Conservation (phyloP, 2,113 vertebrate species). For the Acrocephalus arundinaceus region DNA sequence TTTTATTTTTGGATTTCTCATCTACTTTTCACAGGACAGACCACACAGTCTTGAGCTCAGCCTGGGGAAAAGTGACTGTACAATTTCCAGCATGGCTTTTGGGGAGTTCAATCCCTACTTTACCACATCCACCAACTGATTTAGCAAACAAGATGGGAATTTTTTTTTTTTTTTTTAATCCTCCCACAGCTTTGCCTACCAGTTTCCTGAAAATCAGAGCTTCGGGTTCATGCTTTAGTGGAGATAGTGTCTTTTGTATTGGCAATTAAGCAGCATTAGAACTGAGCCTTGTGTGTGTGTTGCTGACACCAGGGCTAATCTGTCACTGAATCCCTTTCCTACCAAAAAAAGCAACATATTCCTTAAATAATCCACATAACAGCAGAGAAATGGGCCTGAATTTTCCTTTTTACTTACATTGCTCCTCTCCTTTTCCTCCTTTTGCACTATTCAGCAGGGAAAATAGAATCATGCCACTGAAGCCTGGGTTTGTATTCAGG, state of each 20-base stretch:
- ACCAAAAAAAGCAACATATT: neutral
- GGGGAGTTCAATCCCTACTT: neutral
- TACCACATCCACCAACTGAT: slow-evolving; percentile 36
- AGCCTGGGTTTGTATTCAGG: neutral
- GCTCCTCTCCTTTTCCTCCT: neutral
- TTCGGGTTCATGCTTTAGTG: neutral
- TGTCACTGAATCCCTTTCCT: neutral
- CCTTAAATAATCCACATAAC: neutral
- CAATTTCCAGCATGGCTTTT: neutral
- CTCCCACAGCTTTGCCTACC: slow-evolving; percentile 33
- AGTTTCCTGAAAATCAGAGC: slow-evolving; percentile 19
- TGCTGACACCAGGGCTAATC: neutral
- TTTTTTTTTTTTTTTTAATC: neutral
- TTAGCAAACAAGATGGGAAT: slow-evolving; percentile 13
- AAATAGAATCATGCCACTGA: neutral
- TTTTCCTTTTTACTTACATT: neutral
- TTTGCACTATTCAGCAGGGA: neutral
- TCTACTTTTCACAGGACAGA: slow-evolving; percentile 61
- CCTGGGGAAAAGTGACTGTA: neutral
- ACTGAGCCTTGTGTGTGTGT: neutral
- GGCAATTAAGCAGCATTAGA: neutral
- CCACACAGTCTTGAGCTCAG: slow-evolving; percentile 48
- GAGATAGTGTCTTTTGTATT: neutral
- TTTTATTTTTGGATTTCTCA: slow-evolving; percentile 67
- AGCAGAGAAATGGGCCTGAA: neutral